phyloP scores from a whole-genome alignment of 2,113 vertebrate genomes.

The Struthio camelus region DNA sequence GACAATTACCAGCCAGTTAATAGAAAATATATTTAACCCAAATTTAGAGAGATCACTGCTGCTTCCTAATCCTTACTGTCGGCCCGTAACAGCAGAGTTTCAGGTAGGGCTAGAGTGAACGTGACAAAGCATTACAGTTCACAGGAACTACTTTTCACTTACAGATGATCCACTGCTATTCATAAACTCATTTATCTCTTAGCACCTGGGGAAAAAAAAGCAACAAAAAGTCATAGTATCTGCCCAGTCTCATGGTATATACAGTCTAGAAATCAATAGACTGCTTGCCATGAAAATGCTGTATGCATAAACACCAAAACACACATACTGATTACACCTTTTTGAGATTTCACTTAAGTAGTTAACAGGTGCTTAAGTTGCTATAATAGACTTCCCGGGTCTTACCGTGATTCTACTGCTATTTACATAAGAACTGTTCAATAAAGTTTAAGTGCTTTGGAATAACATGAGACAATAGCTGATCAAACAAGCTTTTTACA shows the following conservation, averaged over 20 bases:
- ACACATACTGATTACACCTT: background rate
- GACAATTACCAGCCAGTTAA: background rate
- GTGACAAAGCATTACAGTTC: background rate
- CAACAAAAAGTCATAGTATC: background rate
- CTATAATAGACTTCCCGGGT: background rate
- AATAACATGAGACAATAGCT: background rate
- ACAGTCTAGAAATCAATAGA: background rate
- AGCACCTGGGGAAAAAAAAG: background rate
- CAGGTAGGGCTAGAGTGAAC: background rate
- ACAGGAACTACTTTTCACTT: background rate
- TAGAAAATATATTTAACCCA: background rate
- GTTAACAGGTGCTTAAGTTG: background rate
- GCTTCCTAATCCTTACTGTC: background rate
- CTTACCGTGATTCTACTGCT: background rate
- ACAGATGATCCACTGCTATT: background rate
- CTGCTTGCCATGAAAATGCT: background rate
- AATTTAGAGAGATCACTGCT: background rate
- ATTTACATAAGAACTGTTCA: accelerated
- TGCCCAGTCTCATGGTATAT: background rate
- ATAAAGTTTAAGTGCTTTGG: background rate
- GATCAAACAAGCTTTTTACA: background rate
- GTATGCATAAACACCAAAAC: background rate
- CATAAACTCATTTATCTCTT: background rate
- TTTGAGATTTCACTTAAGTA: background rate
- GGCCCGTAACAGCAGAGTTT: background rate